Percentiles rank a stretch among this genome's conserved stretches.
Evolutionary conservation across 2,888 invertebrate genomes (phyloP).

Genomic region (Lasioglossum morio): DNA sequence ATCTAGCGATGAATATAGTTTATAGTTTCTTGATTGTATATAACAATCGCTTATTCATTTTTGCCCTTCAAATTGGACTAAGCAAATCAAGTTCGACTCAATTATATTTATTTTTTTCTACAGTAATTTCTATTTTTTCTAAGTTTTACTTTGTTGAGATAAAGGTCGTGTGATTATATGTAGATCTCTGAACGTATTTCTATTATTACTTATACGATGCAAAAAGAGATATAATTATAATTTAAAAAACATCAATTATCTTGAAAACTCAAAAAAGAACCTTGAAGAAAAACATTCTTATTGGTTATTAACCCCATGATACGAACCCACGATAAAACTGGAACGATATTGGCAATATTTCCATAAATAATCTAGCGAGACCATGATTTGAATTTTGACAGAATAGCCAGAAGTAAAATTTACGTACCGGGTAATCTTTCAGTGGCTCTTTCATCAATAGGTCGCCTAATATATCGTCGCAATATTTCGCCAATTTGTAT

Average conservation of each 20-base stretch:
- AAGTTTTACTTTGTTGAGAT: no score
- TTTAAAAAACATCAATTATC: no score
- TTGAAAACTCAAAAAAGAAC: no score
- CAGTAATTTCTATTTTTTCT: no score
- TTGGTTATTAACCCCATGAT: not conserved
- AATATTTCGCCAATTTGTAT: conserved; percentile 89
- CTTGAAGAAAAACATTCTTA: not conserved
- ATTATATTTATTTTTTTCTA: no score
- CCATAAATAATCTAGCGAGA: not conserved
- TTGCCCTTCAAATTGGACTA: not conserved
- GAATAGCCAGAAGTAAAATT: not conserved
- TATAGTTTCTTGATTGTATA: not conserved
- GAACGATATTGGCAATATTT: not conserved
- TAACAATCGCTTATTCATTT: not conserved
- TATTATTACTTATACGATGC: no score
- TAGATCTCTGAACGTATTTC: no score
- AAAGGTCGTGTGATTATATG: no score
- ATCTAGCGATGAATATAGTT: not conserved
- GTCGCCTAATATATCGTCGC: conserved; percentile 90
- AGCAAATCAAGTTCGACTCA: not conserved
- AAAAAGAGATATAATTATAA: no score
- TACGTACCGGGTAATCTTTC: conserved; percentile 86
- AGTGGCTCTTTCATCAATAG: conserved; percentile 87
- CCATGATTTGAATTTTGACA: not conserved
- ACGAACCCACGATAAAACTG: no score